Evolutionary conservation across 2,797 vertebrate genomes (phyloP).

Genomic region (Protosalanx chinensis): DNA sequence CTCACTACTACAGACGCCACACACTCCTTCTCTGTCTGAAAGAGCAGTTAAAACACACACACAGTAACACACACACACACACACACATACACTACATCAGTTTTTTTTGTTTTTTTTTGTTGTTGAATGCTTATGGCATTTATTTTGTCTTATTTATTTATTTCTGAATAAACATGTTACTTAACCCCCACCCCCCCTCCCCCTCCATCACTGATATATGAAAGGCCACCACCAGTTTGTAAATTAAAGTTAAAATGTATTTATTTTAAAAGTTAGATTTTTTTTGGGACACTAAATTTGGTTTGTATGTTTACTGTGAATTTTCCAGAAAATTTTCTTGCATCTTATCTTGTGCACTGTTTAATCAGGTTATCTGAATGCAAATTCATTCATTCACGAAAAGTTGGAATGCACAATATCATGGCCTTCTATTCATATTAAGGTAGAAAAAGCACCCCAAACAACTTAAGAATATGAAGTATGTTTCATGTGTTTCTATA

Average conservation of each 20-base stretch:
- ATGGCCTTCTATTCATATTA: constrained; percentile 49
- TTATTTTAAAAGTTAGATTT: constrained; percentile 60
- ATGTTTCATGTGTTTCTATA: constrained; percentile 45
- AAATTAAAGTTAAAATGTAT: constrained; percentile 64
- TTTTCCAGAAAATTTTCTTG: constrained; percentile 46
- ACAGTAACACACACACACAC: constrained; percentile 16
- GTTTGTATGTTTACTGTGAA: constrained; percentile 70
- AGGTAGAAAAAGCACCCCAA: constrained; percentile 56
- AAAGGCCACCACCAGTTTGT: constrained; percentile 51
- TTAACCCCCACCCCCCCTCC: constrained; percentile 7
- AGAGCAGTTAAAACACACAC: constrained; percentile 8
- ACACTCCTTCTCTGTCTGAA: constrained; percentile 7
- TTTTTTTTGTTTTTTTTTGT: constrained; percentile 24
- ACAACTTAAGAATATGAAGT: constrained; percentile 69
- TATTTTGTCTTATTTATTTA: constrained; percentile 61
- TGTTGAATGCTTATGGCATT: constrained; percentile 11
- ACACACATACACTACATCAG: background rate
- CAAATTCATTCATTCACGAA: constrained; percentile 29
- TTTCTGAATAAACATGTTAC: constrained; percentile 23
- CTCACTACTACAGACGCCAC: constrained; percentile 63
- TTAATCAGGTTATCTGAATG: constrained; percentile 44
- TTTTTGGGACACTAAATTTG: constrained; percentile 49
- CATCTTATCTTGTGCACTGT: constrained; percentile 58
- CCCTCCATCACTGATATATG: constrained; percentile 22
- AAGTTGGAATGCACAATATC: constrained; percentile 53